These are phyloP conservation scores for Rhysida immarginata DNA, from an alignment of 1,140 invertebrate genomes.

Conservation along the genomic window DNA sequence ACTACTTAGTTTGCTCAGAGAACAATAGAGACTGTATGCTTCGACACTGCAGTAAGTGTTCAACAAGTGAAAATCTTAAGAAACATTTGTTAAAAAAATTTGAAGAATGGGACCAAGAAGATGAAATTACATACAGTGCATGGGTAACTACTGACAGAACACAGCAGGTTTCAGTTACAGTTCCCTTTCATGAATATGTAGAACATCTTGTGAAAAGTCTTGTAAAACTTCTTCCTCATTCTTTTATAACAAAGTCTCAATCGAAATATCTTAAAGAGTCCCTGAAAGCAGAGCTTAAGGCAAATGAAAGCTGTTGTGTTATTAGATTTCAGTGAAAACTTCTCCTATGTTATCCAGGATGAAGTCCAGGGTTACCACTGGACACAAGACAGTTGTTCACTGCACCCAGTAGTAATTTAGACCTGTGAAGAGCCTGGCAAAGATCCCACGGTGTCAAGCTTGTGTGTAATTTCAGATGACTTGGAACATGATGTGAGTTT, in stretches of 20 bases:
- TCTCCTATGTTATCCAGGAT: conserved; percentile 22
- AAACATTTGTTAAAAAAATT: not conserved
- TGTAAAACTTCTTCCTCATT: not conserved
- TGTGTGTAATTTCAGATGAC: conserved; percentile 14
- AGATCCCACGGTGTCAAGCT: not conserved
- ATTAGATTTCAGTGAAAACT: conserved; percentile 25
- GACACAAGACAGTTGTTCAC: conserved; percentile 21
- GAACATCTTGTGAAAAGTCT: conserved; percentile 7
- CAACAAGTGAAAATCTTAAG: not conserved
- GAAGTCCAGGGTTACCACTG: conserved; percentile 22
- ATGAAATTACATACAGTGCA: conserved; percentile 18
- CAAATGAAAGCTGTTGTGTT: conserved; percentile 13
- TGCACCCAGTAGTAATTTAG: conserved; percentile 20
- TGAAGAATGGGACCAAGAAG: conserved; percentile 9
- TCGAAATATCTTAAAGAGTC: not conserved
- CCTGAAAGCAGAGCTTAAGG: conserved; percentile 11
- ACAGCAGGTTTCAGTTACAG: conserved; percentile 14
- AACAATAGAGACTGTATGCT: not conserved
- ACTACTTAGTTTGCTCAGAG: not conserved
- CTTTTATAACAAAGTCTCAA: not conserved
- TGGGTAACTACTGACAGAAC: conserved; percentile 19
- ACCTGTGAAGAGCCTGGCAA: conserved; percentile 6
- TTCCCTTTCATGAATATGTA: conserved; percentile 16
- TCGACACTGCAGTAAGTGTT: not conserved
- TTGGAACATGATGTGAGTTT: conserved; percentile 14